Evolutionary conservation across 30 jellyfish, hydroid and myxozoan species (phyloP), one percentile per base, ranked within the genome.

Genomic region (Cassiopea xamachana): DNA sequence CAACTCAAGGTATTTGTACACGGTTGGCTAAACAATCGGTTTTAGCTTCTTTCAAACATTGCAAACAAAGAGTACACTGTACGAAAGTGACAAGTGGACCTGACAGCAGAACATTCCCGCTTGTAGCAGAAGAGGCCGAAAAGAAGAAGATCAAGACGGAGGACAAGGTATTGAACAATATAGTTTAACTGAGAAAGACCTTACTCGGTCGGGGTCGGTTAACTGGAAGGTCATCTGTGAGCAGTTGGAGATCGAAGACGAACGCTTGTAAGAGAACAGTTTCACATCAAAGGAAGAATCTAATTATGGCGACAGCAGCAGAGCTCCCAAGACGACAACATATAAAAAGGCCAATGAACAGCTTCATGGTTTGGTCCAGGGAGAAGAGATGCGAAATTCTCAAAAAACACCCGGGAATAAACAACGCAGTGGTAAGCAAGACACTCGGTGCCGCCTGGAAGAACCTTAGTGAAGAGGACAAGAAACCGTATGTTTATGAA

Each of bases 281-380:
- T 55, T 55, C 64, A 55, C 39, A 27, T 27, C 39, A 55, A 55
- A 10, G 64, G 12, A 3, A 3, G 27, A 4, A 7, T 19, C 7
- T 12, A 72, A 69, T 47, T 71, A 73, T 73, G 70, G 16, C 96
- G 18, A 79, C 79, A 17, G 15, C 77, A 15, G 59, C 91, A 15
- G 18, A 79, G 16, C 67, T 58, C 16, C 47, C 87, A 46, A 80
- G 91, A 13, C 74, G 74, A 2, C 74, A 64, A 14, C 96, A 89
- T 85, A 82, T 91, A 73, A 91, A 91, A 55, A 90, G 97, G 44
- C 97, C 97, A 15, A 91, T 91, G 97, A 91, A 91, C 82, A 80
- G 93, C 72, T 91, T 91, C 70, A 91, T 91, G 97, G 97, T 91
- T 48, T 91, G 97, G 97, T 91, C 97, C 14, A 75, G 97, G 77